Evolutionary conservation across 2,113 vertebrate genomes (phyloP), one percentile per base, ranked within the genome.

Genomic region (Onychostoma macrolepis): DNA sequence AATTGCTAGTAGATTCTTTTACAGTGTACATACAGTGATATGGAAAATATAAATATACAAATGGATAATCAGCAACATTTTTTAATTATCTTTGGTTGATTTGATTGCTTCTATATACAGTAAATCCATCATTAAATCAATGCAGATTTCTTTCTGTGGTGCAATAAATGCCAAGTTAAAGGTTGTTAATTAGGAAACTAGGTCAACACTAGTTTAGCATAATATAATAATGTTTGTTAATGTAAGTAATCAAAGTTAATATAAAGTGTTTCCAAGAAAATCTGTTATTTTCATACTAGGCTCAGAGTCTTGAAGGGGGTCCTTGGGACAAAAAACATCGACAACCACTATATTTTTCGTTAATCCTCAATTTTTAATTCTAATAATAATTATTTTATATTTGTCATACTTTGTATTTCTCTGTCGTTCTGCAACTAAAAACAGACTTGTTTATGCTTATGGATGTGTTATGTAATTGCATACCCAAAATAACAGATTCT

Each of bases 221-320:
- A 72, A 41, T 72, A 38, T 41, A 41, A 72, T 72, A 72, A 41
- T 41, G 69, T 76, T 76, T 48, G 41, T 76, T 76, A 45, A 48
- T 45, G 4, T 17, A 12, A 48, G 48, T 76, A 76, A 45, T 76
- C 10, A 76, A 76, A 76, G 74, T 28, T 7, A 76, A 76, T 48
- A n/a, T 6, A 43, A 5, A 48, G n/a, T 75, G 45, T 56, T 33
- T 26, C 2, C 65, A 38, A 58, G 33, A 74, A 36, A 69, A 12
- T 13, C n/a, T 41, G n/a, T 1, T 56, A 24, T 83, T 75, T 21
- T 11, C 7, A 36, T 71, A 24, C 15, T 38, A 71, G 67, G 28
- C 58, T 76, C 24, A 50, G 19, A 67, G 28, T 78, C 58, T 74
- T 5, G 2, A 5, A 2, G 19, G 21, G 21, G 48, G 28, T 26